Percentiles rank a stretch among this genome's conserved stretches.
Conservation (phyloP, 2,888 invertebrate genomes). For the Megamerina dolium region DNA sequence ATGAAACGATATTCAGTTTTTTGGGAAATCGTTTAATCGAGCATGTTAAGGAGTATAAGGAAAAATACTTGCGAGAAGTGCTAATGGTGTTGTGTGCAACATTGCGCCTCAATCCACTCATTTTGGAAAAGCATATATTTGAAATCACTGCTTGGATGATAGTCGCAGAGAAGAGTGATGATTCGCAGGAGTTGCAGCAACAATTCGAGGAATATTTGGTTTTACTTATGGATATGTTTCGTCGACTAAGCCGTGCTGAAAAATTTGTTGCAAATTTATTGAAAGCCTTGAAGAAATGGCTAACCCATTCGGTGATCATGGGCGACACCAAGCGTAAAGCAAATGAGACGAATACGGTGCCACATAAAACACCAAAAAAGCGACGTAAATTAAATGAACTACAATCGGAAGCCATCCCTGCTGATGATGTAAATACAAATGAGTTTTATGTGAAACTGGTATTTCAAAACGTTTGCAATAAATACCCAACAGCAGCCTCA, state of each 20-base stretch:
- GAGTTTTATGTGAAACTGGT: slow-evolving; percentile 9
- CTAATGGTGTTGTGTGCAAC: slow-evolving; percentile 37
- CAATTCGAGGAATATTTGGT: slow-evolving; percentile 39
- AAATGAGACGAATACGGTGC: background rate
- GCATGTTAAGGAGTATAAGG: slow-evolving; percentile 18
- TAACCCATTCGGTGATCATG: slow-evolving; percentile 16
- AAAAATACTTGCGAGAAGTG: slow-evolving; percentile 28
- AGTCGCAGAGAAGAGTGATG: slow-evolving; percentile 26
- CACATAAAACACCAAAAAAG: slow-evolving; percentile 9
- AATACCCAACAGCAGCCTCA: slow-evolving; percentile 1
- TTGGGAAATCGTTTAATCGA: slow-evolving; percentile 22
- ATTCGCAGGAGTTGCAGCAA: slow-evolving; percentile 18
- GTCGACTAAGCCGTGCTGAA: slow-evolving; percentile 41
- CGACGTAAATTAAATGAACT: slow-evolving; percentile 3
- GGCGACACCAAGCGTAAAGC: slow-evolving; percentile 13
- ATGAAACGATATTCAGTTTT: slow-evolving; percentile 16
- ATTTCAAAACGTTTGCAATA: background rate
- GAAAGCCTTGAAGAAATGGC: slow-evolving; percentile 33
- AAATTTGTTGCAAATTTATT: slow-evolving; percentile 40
- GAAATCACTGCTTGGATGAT: slow-evolving; percentile 38
- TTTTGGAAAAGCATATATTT: slow-evolving; percentile 39
- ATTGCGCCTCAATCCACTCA: slow-evolving; percentile 40
- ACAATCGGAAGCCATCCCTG: background rate
- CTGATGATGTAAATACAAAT: background rate
- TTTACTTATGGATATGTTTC: slow-evolving; percentile 42